These are phyloP conservation scores for Zosterops hypoxanthus DNA, from an alignment of 2,113 vertebrate genomes.

Conservation along the genomic window DNA sequence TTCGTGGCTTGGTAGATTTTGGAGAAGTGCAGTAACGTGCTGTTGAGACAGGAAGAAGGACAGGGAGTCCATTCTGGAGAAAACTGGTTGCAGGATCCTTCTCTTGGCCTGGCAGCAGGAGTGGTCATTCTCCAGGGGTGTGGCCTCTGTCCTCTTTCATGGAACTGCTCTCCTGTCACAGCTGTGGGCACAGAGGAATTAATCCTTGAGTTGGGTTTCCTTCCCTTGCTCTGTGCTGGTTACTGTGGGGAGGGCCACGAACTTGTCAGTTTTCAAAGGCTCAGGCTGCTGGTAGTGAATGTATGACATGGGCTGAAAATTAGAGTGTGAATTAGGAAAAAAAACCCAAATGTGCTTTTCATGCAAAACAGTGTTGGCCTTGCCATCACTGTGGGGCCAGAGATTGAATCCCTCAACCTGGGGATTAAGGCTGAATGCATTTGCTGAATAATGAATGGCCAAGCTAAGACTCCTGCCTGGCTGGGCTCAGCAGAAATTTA, in stretches of 20 bases:
- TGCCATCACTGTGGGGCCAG: neutral
- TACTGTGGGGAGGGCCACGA: rapidly evolving
- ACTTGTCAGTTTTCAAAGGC: neutral
- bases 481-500: neutral
- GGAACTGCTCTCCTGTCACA: neutral
- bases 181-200: neutral
- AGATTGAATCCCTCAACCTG: neutral
- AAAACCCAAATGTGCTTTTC: neutral
- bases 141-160: neutral
- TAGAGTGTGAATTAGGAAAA: neutral
- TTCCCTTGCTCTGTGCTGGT: neutral
- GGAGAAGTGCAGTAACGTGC: rapidly evolving
- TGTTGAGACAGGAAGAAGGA: neutral
- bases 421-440: neutral
- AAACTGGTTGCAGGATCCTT: neutral
- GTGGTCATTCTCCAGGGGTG: rapidly evolving
- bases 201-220: neutral
- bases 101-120: neutral
- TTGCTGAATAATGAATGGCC: neutral
- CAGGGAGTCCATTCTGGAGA: neutral
- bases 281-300: neutral
- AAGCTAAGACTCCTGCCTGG: neutral
- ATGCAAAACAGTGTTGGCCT: neutral
- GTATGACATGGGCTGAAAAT: neutral
- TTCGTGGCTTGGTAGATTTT: neutral